phyloP scores from a whole-genome alignment of 1,140 invertebrate species.

The Leptestheria dahalacensis region DNA sequence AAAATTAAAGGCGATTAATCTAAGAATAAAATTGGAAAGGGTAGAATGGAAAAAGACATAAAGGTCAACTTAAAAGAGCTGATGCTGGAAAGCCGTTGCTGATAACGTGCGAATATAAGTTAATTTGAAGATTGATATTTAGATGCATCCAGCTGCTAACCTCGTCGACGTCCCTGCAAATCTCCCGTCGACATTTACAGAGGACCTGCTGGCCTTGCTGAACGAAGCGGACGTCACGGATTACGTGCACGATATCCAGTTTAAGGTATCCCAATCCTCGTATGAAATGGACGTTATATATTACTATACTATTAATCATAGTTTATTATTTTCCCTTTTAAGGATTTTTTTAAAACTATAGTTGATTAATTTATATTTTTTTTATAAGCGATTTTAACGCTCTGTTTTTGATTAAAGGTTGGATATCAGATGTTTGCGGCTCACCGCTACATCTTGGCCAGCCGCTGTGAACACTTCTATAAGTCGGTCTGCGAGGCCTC shows the following conservation, averaged over 20 bases:
- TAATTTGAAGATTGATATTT: constrained; percentile 16
- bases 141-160: constrained; percentile 26
- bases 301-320: no score
- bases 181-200: constrained; percentile 31
- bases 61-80: no score
- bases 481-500: constrained; percentile 21
- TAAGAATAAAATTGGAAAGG: no score
- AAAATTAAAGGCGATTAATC: not conserved
- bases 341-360: no score
- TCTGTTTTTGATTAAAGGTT: constrained; percentile 26
- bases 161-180: constrained; percentile 37
- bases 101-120: no score
- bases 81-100: no score
- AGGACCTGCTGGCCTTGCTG: constrained; percentile 38
- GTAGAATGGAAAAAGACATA: no score
- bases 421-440: constrained; percentile 36
- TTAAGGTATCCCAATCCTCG: constrained; percentile 31
- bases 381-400: no score
- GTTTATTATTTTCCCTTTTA: no score
- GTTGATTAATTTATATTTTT: no score
- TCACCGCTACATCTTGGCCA: constrained; percentile 53
- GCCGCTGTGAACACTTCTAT: constrained; percentile 39
- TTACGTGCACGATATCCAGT: constrained; percentile 47
- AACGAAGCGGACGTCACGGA: constrained; percentile 41
- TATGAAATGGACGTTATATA: no score